These are phyloP conservation scores for Trypoxylon attenuatum DNA, from an alignment of 2,888 invertebrate species.

Conservation along the genomic window DNA sequence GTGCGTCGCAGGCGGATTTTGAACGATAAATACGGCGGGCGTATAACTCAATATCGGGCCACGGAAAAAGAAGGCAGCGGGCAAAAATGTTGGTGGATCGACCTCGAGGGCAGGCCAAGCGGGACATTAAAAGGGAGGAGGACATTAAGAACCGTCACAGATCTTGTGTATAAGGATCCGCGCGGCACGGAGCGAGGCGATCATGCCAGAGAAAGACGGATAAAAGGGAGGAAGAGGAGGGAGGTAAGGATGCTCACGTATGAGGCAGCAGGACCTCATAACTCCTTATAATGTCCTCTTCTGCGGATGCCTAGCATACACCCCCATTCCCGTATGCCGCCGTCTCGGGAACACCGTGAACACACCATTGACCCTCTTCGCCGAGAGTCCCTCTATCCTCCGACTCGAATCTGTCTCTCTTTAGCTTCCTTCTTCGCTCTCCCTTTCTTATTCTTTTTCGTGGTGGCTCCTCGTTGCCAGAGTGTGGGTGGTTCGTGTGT, in stretches of 20 bases:
- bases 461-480: conserved; percentile 7
- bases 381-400: no score
- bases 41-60: conserved; percentile 72
- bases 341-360: conserved; percentile 61
- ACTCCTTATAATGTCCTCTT: conserved; percentile 74
- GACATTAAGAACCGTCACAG: conserved; percentile 73
- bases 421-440: conserved; percentile 18
- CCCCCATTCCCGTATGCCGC: conserved; percentile 68
- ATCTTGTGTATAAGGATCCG: conserved; percentile 72
- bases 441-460: conserved; percentile 4
- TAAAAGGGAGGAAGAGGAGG: conserved; percentile 51
- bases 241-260: conserved; percentile 70
- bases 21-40: conserved; percentile 68
- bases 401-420: no score
- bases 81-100: conserved; percentile 70
- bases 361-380: conserved; percentile 52
- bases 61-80: conserved; percentile 61
- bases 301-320: conserved; percentile 72
- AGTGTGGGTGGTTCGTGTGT: conserved; percentile 57
- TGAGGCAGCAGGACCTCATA: conserved; percentile 74
- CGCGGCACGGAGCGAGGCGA: conserved; percentile 36
- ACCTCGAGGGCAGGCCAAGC: conserved; percentile 70
- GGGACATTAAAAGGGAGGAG: conserved; percentile 72
- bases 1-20: conserved; percentile 56
- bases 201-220: conserved; percentile 47